A percentile compares a stretch with the other conserved stretches of the same genome.
Evolutionary conservation across 1,140 invertebrate genomes (phyloP).

Genomic region (Amphibalanus amphitrite): DNA sequence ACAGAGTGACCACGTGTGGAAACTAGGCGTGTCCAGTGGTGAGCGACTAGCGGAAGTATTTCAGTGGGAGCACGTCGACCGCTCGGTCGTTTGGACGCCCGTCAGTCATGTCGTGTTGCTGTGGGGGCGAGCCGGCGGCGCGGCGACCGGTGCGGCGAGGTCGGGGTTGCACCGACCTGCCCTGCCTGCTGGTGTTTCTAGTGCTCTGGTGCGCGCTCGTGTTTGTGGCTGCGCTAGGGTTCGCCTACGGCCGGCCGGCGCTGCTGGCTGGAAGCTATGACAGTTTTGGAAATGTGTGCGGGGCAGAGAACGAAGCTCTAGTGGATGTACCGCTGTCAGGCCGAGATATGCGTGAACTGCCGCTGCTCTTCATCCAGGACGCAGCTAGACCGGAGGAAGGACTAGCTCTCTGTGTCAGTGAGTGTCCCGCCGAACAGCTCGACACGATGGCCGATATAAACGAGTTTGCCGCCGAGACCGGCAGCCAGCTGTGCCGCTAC

Average conservation of each 20-base stretch:
- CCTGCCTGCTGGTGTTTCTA: background rate
- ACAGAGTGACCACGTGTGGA: too few species aligned
- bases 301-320: slow-evolving; percentile 53
- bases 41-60: too few species aligned
- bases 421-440: background rate
- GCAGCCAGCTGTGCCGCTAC: background rate
- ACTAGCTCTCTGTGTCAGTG: background rate
- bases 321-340: slow-evolving; percentile 31
- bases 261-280: slow-evolving; percentile 47
- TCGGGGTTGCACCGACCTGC: background rate
- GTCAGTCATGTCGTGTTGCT: background rate
- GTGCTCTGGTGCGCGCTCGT: background rate
- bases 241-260: background rate
- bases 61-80: too few species aligned
- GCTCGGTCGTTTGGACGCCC: too few species aligned
- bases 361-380: background rate
- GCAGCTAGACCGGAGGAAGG: too few species aligned
- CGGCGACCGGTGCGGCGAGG: too few species aligned
- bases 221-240: background rate
- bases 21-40: too few species aligned
- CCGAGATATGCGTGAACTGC: background rate
- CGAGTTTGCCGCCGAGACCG: background rate
- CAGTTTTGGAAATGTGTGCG: slow-evolving; percentile 90
- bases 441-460: background rate
- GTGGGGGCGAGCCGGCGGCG: background rate